Base-by-base conservation (phyloP, 2,888 invertebrate genomes). In the Leptopilina drosophilae region DNA sequence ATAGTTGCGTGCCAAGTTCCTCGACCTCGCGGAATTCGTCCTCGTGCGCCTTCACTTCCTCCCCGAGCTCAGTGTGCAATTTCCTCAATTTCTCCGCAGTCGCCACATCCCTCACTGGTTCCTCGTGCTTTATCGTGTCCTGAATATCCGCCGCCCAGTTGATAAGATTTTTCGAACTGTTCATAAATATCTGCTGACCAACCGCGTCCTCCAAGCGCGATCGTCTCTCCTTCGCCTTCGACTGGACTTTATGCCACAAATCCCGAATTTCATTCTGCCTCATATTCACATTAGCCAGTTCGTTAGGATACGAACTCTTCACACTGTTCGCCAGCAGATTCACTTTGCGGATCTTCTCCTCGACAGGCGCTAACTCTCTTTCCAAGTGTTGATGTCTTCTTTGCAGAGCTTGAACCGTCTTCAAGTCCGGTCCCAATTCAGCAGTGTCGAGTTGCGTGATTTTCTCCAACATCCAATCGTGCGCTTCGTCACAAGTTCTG, bases 391-490 rank as follows among this genome's bases (percentile, higher is more conserved):
- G 97, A 92, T 98, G 98, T 15, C 97, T 93, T 12, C 98, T 93
- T 92, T 99, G 98, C 84, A 98, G 91, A 0, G 98, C 98, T 87
- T 97, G 95, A 0, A 98, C 98, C 0, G 98, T 98, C 87, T 97
- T 96, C 64, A 98, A 93, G 92, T 98, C 98, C 4, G 96, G 95
- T 0, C 97, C 97, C 3, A 96, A 91, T 56, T 95, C 95, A 0
- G 95, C 94, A 0, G 94, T 95, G 66, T 97, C 97, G 80, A 98
- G 92, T 90, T 98, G 97, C 82, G 96, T 95, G 93, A 97, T 97
- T 92, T 99, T 99, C 92, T 99, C 99, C 78, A 95, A 93, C 96
- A 99, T 99, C 99, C 99, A 99, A 89, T 98, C 98, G 84, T 96
- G 95, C 0, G 98, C 97, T 91, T 99, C 99, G 89, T 98, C 98